Percentiles rank a stretch among this genome's conserved stretches.
Evolutionary conservation across 2,113 vertebrate species (phyloP).

Genomic region (Notechis scutatus): DNA sequence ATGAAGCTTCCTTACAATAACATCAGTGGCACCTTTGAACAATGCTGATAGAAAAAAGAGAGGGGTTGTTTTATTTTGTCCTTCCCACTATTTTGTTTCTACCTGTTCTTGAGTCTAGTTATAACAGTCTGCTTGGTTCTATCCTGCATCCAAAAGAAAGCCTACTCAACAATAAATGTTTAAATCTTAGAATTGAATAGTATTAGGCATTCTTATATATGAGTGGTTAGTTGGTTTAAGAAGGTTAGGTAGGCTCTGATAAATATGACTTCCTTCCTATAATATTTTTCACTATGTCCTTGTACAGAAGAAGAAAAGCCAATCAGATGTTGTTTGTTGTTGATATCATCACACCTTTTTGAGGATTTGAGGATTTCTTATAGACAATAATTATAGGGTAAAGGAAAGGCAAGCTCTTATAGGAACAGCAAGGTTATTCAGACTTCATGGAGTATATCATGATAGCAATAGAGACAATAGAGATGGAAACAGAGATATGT

Average conservation of each 20-base stretch:
- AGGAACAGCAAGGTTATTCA: not conserved
- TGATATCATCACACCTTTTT: not conserved
- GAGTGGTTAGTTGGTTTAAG: not conserved
- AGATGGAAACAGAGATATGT: not conserved
- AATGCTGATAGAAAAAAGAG: not conserved
- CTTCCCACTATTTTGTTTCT: not conserved
- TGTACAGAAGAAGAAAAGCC: not conserved
- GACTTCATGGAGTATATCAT: not conserved
- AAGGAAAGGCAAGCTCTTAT: not conserved
- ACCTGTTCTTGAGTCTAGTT: not conserved
- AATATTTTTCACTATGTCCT: not conserved
- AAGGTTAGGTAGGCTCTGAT: not conserved
- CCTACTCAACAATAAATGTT: not conserved
- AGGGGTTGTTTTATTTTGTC: not conserved
- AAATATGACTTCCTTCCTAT: not conserved
- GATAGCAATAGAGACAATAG: not conserved
- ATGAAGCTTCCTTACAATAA: not conserved
- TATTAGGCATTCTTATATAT: not conserved
- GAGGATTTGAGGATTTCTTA: not conserved
- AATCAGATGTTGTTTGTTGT: not conserved
- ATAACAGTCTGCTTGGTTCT: not conserved
- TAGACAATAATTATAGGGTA: not conserved
- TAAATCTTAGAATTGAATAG: not conserved
- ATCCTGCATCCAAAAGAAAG: not conserved
- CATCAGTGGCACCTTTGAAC: not conserved